A percentile compares a stretch with the other conserved stretches of the same genome.
phyloP scores from a whole-genome alignment of 2,113 vertebrate species.

The Lophotis ruficrista region DNA sequence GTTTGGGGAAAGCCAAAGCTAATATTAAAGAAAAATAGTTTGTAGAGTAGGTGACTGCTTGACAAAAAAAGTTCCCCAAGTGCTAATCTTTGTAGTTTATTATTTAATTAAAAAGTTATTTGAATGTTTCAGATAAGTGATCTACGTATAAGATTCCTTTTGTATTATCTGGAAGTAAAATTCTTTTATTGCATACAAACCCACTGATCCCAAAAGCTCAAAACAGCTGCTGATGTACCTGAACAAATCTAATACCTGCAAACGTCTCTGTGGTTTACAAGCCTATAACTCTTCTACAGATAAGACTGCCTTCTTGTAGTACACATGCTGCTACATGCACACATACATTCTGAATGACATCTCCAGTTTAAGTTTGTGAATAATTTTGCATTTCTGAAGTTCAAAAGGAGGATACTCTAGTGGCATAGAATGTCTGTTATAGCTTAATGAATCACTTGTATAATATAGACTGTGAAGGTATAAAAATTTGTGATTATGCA shows the following conservation, averaged over 20 bases:
- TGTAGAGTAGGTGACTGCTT: background rate
- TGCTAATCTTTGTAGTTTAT: constrained; percentile 30
- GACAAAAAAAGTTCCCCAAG: background rate
- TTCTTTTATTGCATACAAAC: background rate
- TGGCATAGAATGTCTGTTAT: background rate
- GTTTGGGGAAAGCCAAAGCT: background rate
- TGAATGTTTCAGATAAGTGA: background rate
- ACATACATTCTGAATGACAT: background rate
- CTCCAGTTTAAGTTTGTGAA: background rate
- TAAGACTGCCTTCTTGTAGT: background rate
- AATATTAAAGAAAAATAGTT: constrained; percentile 7
- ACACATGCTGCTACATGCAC: background rate
- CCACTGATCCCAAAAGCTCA: constrained; percentile 25
- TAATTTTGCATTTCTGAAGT: constrained; percentile 11
- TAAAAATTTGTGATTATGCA: background rate
- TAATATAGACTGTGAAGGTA: background rate
- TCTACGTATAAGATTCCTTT: background rate
- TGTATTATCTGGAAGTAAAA: constrained; percentile 6
- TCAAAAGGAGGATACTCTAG: background rate
- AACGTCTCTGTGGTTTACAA: constrained; percentile 24
- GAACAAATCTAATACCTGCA: constrained; percentile 40
- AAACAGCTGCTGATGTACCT: constrained; percentile 32
- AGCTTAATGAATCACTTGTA: background rate
- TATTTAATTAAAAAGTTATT: constrained; percentile 26
- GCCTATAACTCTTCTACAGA: background rate